These are phyloP conservation scores for Hydraecia micacea DNA, from an alignment of 2,888 invertebrate genomes.

Conservation along the genomic window DNA sequence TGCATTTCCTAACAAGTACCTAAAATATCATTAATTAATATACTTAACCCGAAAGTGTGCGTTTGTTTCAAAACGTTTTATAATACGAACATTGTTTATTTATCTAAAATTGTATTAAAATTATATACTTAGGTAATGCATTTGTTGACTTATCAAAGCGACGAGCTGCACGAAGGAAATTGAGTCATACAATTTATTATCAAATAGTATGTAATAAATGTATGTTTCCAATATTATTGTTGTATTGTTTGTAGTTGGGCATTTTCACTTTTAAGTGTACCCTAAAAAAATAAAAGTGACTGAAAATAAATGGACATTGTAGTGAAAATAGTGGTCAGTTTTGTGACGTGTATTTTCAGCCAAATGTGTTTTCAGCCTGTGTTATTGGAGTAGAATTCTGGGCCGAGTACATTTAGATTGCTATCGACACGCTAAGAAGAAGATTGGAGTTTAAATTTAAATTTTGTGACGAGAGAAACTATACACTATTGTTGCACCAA, in stretches of 20 bases:
- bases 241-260: background rate
- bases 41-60: background rate
- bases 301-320: no score
- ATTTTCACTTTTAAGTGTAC: no score
- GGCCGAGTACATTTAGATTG: no score
- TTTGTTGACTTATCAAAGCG: background rate
- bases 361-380: no score
- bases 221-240: background rate
- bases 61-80: background rate
- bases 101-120: background rate
- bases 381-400: no score
- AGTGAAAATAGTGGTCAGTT: no score
- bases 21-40: background rate
- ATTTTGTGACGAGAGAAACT: no score
- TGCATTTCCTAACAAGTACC: background rate
- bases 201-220: background rate
- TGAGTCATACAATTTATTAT: constrained; percentile 12
- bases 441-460: no score
- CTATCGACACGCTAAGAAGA: no score
- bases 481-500: no score
- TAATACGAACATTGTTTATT: background rate
- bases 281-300: no score
- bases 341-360: no score
- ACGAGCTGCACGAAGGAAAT: constrained; percentile 2
- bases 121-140: background rate